These are phyloP conservation scores for Phorcus lineatus DNA, from an alignment of 2,888 invertebrate genomes.

Conservation along the genomic window DNA sequence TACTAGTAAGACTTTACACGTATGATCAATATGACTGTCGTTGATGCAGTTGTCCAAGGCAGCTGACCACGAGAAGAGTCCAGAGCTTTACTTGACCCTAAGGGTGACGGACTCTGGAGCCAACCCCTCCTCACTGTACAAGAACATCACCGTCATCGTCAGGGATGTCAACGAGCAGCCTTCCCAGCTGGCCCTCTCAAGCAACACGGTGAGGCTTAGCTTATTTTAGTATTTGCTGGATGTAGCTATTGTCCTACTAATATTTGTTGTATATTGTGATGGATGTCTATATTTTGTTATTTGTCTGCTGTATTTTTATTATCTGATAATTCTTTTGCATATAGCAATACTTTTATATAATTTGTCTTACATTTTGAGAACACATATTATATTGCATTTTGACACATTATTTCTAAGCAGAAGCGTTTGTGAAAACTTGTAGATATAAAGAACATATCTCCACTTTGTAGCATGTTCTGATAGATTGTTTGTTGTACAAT, in stretches of 20 bases:
- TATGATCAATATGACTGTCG: not conserved
- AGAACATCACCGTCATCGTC: constrained; percentile 40
- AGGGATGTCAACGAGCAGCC: constrained; percentile 53
- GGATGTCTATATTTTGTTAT: too few relatives aligned
- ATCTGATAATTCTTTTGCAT: too few relatives aligned
- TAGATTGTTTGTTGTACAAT: too few relatives aligned
- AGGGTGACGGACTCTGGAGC: constrained; percentile 46
- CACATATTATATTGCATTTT: too few relatives aligned
- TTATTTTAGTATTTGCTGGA: not conserved
- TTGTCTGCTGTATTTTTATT: too few relatives aligned
- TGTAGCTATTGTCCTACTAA: not conserved
- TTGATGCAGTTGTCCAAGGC: constrained; percentile 26
- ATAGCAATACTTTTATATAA: too few relatives aligned
- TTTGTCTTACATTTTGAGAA: too few relatives aligned
- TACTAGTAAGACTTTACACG: too few relatives aligned
- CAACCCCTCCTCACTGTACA: constrained; percentile 37
- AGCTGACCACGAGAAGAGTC: constrained; percentile 48
- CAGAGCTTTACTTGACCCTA: constrained; percentile 29
- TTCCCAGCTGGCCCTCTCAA: constrained; percentile 33
- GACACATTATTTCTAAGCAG: too few relatives aligned
- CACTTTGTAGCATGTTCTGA: too few relatives aligned
- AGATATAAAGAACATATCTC: too few relatives aligned
- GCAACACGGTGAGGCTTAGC: constrained; percentile 33
- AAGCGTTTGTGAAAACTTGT: too few relatives aligned
- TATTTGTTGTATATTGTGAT: not conserved